Evolutionary conservation across 1,140 invertebrate species (phyloP).

Genomic region (Luehdorfia chinensis): DNA sequence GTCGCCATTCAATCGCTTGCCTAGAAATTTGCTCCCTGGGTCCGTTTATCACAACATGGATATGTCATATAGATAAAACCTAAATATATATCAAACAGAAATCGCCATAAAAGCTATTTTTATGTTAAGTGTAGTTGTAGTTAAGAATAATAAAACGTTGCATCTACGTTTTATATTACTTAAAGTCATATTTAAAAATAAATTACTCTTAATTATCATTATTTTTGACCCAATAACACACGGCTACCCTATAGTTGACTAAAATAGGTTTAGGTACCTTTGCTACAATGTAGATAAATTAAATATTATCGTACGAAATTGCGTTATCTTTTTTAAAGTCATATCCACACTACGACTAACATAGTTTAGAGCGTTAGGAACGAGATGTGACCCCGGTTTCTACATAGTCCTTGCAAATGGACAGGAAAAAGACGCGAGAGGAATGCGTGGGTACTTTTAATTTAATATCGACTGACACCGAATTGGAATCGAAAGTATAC

Average conservation of each 20-base stretch:
- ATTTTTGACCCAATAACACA: too few relatives aligned
- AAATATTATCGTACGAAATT: background rate
- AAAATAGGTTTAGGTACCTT: too few relatives aligned
- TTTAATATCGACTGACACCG: constrained; percentile 75
- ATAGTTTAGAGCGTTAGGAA: constrained; percentile 40
- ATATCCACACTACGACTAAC: constrained; percentile 41
- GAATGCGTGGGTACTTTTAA: constrained; percentile 75
- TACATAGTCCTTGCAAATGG: constrained; percentile 74
- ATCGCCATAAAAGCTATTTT: too few relatives aligned
- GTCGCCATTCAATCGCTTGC: constrained; percentile 66
- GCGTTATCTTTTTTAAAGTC: too few relatives aligned
- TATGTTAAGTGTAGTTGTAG: too few relatives aligned
- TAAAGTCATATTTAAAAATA: too few relatives aligned
- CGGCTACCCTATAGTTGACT: too few relatives aligned
- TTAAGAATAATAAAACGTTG: too few relatives aligned
- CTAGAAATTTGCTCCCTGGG: constrained; percentile 60
- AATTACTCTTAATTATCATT: too few relatives aligned
- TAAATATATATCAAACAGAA: too few relatives aligned
- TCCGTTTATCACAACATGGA: constrained; percentile 39
- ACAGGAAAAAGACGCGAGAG: constrained; percentile 74
- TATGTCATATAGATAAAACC: constrained; percentile 18
- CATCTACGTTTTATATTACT: too few relatives aligned
- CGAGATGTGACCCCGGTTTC: constrained; percentile 67
- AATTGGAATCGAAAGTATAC: constrained; percentile 73
- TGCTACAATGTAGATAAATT: constrained; percentile 1